Conservation (phyloP, 2,797 vertebrate species). For the Sarcoramphus papa region DNA sequence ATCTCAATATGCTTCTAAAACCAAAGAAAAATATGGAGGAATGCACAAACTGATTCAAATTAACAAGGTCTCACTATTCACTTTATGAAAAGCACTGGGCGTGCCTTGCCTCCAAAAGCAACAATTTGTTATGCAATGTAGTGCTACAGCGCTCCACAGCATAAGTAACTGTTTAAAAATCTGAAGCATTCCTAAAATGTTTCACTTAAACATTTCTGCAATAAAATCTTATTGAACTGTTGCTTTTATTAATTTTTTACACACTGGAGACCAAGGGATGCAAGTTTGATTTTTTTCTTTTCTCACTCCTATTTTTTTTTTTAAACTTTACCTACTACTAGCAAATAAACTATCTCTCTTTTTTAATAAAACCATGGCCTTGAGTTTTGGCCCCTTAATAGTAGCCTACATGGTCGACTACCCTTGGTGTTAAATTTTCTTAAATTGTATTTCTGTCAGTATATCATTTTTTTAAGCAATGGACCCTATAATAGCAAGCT, state of each 20-base stretch:
- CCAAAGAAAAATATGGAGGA: constrained; percentile 20
- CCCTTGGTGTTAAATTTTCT: constrained; percentile 80
- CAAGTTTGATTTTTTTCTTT: constrained; percentile 22
- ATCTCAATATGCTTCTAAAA: constrained; percentile 40
- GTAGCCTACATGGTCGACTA: constrained; percentile 76
- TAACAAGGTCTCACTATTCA: constrained; percentile 49
- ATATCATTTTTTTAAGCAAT: constrained; percentile 80
- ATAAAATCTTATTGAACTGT: constrained; percentile 70
- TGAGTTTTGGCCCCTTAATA: constrained; percentile 79
- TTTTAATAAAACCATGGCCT: constrained; percentile 75
- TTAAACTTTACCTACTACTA: constrained; percentile 60
- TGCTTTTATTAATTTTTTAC: constrained; percentile 72
- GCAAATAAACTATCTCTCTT: constrained; percentile 67
- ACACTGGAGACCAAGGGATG: constrained; percentile 47
- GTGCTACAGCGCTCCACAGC: constrained; percentile 25
- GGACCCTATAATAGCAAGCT: constrained; percentile 78
- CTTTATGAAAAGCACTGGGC: constrained; percentile 55
- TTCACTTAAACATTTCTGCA: constrained; percentile 71
- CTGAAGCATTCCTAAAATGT: constrained; percentile 61
- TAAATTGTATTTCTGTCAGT: constrained; percentile 83
- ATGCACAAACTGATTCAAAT: constrained; percentile 51
- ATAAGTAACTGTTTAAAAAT: constrained; percentile 68
- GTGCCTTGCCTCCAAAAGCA: constrained; percentile 55
- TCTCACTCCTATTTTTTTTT: not conserved
- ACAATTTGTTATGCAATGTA: constrained; percentile 50